Conservation (phyloP, 23 tunicate species). For the Phallusia fumigata region DNA sequence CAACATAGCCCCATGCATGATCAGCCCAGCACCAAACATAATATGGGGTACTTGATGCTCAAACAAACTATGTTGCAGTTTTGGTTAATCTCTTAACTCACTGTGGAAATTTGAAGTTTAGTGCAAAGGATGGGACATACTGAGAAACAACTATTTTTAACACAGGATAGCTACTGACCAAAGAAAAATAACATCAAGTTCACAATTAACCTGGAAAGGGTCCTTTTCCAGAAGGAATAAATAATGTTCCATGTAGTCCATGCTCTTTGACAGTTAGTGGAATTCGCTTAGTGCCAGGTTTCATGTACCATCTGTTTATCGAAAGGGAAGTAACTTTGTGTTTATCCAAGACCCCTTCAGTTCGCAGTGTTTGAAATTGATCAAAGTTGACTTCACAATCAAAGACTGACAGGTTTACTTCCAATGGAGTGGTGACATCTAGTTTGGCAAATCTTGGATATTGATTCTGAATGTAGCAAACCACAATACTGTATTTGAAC, state of each 20-base stretch:
- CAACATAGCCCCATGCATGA: no score
- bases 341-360: neutral
- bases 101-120: no score
- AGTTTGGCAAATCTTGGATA: slow-evolving; percentile 28
- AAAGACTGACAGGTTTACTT: slow-evolving; percentile 15
- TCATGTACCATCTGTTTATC: slow-evolving; percentile 34
- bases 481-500: no score
- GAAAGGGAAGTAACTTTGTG: neutral
- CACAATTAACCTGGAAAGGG: slow-evolving; percentile 35
- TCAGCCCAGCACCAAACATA: no score
- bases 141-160: no score
- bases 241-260: slow-evolving; percentile 32
- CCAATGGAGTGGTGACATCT: slow-evolving; percentile 46
- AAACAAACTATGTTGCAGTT: no score
- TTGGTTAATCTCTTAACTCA: no score
- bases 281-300: slow-evolving; percentile 15
- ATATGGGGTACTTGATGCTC: no score
- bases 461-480: slow-evolving; percentile 27
- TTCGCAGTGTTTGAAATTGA: neutral
- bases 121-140: no score
- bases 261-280: slow-evolving; percentile 15
- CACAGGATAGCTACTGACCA: no score
- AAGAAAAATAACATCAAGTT: no score
- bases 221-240: slow-evolving; percentile 47
- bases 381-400: slow-evolving; percentile 16